Evolutionary conservation across 2,888 invertebrate genomes (phyloP).

Genomic region (Drosophila kambysellisi): DNA sequence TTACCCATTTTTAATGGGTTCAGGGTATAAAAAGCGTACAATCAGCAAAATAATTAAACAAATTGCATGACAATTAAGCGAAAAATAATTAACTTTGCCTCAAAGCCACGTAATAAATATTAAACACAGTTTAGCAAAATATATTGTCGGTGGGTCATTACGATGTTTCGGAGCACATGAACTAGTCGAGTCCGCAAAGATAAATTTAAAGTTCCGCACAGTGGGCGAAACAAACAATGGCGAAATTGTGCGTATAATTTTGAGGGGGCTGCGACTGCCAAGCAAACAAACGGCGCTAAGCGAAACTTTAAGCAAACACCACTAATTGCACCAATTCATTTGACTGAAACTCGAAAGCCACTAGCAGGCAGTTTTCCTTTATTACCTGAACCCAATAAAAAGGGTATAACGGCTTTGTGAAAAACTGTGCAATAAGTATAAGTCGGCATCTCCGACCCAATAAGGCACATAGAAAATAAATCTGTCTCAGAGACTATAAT

Average conservation of each 20-base stretch:
- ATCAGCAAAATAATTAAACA: constrained; percentile 39
- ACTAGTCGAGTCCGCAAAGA: not conserved
- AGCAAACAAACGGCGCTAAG: constrained; percentile 24
- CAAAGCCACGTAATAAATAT: constrained; percentile 19
- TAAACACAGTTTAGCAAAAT: not conserved
- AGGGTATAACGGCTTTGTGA: not conserved
- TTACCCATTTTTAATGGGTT: too few relatives aligned
- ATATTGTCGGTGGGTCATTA: constrained; percentile 1
- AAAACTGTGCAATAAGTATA: not conserved
- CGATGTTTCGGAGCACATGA: constrained; percentile 12
- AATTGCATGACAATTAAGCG: constrained; percentile 40
- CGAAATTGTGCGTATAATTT: constrained; percentile 28
- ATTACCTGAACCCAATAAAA: not conserved
- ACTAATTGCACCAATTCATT: constrained; percentile 78
- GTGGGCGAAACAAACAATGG: constrained; percentile 28
- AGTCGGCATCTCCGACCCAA: not conserved
- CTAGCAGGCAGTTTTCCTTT: not conserved
- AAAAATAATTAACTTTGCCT: constrained; percentile 18
- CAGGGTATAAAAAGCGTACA: constrained; percentile 14
- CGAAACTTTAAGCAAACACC: constrained; percentile 73
- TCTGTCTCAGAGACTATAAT: not conserved
- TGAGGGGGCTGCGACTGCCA: constrained; percentile 1
- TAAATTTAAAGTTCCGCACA: constrained; percentile 19
- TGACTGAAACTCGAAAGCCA: constrained; percentile 31
- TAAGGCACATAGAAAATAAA: not conserved